Conservation (phyloP, 1,140 invertebrate genomes). For the Luehdorfia chinensis region DNA sequence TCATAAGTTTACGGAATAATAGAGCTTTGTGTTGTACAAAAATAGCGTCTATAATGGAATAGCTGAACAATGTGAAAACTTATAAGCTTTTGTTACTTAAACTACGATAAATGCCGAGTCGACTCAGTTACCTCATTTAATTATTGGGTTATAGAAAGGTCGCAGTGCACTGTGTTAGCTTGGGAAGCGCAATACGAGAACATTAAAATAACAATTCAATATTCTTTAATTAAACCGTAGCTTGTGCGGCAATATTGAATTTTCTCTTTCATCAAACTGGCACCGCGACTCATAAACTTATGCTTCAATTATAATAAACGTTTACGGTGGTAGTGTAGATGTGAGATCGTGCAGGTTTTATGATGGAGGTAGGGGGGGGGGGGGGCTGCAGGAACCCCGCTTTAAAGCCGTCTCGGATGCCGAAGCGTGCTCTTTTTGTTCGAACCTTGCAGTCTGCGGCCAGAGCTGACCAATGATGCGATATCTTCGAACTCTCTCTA, state of each 20-base stretch:
- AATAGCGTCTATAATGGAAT: too few species aligned
- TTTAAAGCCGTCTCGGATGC: slow-evolving; percentile 48
- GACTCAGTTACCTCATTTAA: too few species aligned
- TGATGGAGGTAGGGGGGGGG: slow-evolving; percentile 28
- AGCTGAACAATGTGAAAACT: too few species aligned
- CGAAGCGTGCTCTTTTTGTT: slow-evolving; percentile 53
- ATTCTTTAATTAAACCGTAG: slow-evolving; percentile 3
- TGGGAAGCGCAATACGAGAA: too few species aligned
- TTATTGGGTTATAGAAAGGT: too few species aligned
- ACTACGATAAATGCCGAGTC: too few species aligned
- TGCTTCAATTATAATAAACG: slow-evolving; percentile 68
- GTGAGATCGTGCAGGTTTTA: slow-evolving; percentile 63
- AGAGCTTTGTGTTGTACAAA: too few species aligned
- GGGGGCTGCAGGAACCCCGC: slow-evolving; percentile 34
- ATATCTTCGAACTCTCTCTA: neutral
- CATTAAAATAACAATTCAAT: slow-evolving; percentile 8
- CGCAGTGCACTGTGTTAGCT: too few species aligned
- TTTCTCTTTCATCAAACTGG: slow-evolving; percentile 44
- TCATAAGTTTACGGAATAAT: too few species aligned
- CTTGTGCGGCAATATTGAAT: slow-evolving; percentile 36
- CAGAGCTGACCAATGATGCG: neutral
- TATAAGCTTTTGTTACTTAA: too few species aligned
- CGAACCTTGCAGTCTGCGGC: slow-evolving; percentile 3
- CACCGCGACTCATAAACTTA: slow-evolving; percentile 53
- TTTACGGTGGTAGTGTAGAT: slow-evolving; percentile 48